Conservation (phyloP, 2,113 vertebrate genomes). For the Rostratula benghalensis region DNA sequence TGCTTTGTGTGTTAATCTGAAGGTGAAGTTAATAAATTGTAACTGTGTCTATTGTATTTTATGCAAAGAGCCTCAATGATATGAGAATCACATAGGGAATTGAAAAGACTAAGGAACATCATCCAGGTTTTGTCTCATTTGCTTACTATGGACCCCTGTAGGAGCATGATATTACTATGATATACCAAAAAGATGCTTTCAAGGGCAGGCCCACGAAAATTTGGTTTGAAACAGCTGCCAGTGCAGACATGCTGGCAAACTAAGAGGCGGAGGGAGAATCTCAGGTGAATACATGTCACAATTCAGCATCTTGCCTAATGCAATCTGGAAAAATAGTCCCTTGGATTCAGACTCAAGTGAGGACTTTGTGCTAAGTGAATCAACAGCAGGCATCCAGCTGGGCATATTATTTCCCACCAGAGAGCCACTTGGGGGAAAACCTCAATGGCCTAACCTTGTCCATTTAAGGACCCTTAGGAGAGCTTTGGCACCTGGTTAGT, state of each 20-base stretch:
- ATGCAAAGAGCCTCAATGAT: not conserved
- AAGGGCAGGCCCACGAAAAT: not conserved
- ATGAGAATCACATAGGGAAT: not conserved
- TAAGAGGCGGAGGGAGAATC: not conserved
- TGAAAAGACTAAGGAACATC: not conserved
- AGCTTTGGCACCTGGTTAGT: too few species aligned
- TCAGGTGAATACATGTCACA: not conserved
- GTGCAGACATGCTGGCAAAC: not conserved
- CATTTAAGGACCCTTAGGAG: not conserved
- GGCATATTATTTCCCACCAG: not conserved
- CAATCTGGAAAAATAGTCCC: not conserved
- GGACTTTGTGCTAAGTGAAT: not conserved
- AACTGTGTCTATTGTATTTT: not conserved
- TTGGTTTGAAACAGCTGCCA: not conserved
- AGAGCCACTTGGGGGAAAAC: not conserved
- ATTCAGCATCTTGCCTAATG: not conserved
- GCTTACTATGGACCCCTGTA: not conserved
- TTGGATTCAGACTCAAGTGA: not conserved
- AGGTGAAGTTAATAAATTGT: not conserved
- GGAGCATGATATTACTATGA: not conserved
- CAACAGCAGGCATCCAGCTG: not conserved
- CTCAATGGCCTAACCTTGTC: not conserved
- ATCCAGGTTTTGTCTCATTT: not conserved
- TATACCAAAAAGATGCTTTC: not conserved
- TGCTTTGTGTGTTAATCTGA: not conserved